Evolutionary conservation across 2,888 invertebrate genomes (phyloP).

Genomic region (Tholera decimalis): DNA sequence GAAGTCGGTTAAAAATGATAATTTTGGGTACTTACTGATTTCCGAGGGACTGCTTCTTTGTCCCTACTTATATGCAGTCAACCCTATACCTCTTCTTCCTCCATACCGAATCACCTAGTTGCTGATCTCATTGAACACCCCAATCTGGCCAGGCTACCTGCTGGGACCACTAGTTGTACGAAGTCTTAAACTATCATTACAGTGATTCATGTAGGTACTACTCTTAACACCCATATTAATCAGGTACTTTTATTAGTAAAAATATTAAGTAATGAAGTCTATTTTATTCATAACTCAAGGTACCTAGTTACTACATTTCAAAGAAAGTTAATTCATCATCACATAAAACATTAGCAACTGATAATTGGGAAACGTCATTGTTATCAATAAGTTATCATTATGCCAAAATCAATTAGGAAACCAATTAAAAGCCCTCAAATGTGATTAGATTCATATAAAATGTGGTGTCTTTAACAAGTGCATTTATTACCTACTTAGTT

Average conservation of each 20-base stretch:
- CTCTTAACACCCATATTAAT: too few relatives aligned
- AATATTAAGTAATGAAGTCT: not conserved
- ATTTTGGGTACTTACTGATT: too few relatives aligned
- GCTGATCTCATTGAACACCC: too few relatives aligned
- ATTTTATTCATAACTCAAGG: not conserved
- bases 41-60: too few relatives aligned
- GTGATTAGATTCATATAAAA: not conserved
- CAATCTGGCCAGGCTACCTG: too few relatives aligned
- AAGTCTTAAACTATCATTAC: too few relatives aligned
- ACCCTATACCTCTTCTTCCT: too few relatives aligned
- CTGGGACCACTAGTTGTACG: too few relatives aligned
- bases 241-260: not conserved
- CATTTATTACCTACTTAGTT: not conserved
- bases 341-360: not conserved
- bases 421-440: not conserved
- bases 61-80: too few relatives aligned
- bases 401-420: conserved; percentile 8
- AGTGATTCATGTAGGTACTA: too few relatives aligned
- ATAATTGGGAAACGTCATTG: not conserved
- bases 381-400: not conserved
- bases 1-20: too few relatives aligned
- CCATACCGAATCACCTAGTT: too few relatives aligned
- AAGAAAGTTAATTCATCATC: not conserved
- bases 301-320: not conserved
- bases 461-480: not conserved